Conservation (phyloP, 2,797 vertebrate species). For the Aselliscus stoliczkanus region DNA sequence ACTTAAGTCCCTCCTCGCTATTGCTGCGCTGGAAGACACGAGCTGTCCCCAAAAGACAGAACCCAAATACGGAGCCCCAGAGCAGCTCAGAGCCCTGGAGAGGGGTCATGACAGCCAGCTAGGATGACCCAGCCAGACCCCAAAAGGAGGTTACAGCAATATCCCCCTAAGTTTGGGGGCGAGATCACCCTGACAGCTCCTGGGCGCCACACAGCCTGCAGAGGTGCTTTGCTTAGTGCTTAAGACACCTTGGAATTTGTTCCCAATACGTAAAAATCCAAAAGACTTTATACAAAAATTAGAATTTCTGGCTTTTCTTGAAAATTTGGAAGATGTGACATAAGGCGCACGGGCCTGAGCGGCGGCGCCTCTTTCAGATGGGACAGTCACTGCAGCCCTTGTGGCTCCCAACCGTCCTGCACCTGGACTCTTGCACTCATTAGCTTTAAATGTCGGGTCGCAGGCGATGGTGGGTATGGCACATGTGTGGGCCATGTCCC, state of each 20-base stretch:
- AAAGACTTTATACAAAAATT: background rate
- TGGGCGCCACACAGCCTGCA: too few species aligned
- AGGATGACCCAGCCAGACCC: background rate
- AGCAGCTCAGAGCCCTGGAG: background rate
- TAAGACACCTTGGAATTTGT: background rate
- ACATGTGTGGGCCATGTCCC: background rate
- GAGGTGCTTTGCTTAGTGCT: background rate
- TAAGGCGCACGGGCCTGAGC: background rate
- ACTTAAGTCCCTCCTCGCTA: background rate
- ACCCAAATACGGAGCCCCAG: accelerated
- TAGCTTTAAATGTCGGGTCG: background rate
- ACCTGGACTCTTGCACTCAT: background rate
- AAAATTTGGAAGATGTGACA: background rate
- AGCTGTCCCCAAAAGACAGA: background rate
- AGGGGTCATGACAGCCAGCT: background rate
- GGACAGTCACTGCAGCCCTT: background rate
- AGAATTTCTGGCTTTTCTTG: background rate
- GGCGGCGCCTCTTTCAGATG: background rate
- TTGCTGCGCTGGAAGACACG: background rate
- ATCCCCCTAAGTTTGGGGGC: background rate
- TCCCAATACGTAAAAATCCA: background rate
- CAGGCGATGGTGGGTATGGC: background rate
- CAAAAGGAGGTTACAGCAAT: background rate
- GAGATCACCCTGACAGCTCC: background rate
- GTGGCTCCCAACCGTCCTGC: background rate